These are phyloP conservation scores for Calephelis nemesis DNA, from an alignment of 1,140 invertebrate species.

Conservation along the genomic window DNA sequence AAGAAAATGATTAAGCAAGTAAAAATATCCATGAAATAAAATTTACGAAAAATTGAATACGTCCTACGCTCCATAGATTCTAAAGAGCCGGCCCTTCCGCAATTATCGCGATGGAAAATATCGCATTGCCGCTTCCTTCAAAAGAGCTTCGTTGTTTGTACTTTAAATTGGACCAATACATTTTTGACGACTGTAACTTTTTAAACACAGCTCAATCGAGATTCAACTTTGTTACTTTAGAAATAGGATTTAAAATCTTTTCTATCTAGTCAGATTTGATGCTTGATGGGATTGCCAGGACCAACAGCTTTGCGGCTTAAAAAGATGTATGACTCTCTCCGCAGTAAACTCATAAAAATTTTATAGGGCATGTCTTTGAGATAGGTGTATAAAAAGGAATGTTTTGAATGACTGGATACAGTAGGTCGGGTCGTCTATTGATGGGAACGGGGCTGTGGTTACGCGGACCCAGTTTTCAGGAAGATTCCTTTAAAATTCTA, in stretches of 20 bases:
- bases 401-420: not conserved
- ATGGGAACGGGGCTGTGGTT: not conserved
- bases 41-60: not conserved
- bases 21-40: not conserved
- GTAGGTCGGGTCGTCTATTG: conserved; percentile 8
- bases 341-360: conserved; percentile 12
- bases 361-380: conserved; percentile 14
- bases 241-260: not conserved
- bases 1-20: not conserved
- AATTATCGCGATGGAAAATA: conserved; percentile 28
- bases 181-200: conserved; percentile 7
- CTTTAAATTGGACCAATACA: conserved; percentile 13
- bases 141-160: conserved; percentile 28
- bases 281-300: conserved; percentile 10
- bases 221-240: not conserved
- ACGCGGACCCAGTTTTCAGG: conserved; percentile 3
- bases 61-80: not conserved
- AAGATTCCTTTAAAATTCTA: conserved; percentile 11
- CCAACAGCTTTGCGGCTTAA: conserved; percentile 1
- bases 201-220: not conserved
- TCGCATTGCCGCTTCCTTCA: conserved; percentile 25
- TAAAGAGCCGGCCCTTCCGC: conserved; percentile 11
- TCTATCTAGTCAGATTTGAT: conserved; percentile 1
- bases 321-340: conserved; percentile 8
- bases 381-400: conserved; percentile 17